Percentiles rank a stretch among this genome's conserved stretches.
phyloP scores from a whole-genome alignment of 2,888 invertebrate genomes.

The Tetranychus truncatus region DNA sequence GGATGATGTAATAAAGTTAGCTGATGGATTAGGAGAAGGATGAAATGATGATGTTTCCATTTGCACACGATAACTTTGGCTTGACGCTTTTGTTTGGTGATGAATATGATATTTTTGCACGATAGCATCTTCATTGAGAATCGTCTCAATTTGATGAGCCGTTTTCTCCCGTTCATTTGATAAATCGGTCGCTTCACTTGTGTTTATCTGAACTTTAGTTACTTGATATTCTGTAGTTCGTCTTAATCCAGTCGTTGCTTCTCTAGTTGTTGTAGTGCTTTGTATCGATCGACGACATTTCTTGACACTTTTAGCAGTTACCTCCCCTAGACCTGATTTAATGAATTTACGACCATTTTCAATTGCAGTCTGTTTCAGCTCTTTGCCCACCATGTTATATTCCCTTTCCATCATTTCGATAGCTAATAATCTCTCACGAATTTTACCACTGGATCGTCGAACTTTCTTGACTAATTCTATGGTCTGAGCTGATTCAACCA shows the following conservation, averaged over 20 bases:
- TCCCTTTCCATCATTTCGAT: constrained; percentile 13
- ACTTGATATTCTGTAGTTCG: constrained; percentile 19
- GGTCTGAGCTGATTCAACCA: constrained; percentile 1
- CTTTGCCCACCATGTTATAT: not conserved
- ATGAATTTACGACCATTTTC: not conserved
- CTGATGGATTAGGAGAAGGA: not conserved
- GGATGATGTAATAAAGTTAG: not conserved
- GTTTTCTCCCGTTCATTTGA: constrained; percentile 21
- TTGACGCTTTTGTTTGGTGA: constrained; percentile 16
- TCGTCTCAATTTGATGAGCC: constrained; percentile 22
- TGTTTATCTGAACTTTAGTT: constrained; percentile 26
- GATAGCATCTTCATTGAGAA: constrained; percentile 23
- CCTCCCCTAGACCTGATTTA: not conserved
- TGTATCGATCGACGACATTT: not conserved
- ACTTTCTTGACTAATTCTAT: constrained; percentile 7
- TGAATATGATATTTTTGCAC: constrained; percentile 20
- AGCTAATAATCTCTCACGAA: constrained; percentile 11
- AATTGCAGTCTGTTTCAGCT: not conserved
- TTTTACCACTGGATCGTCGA: constrained; percentile 10
- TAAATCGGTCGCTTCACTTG: constrained; percentile 23
- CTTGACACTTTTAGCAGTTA: not conserved
- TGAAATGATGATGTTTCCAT: constrained; percentile 24
- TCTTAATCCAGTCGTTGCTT: not conserved
- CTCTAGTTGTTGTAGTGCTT: not conserved
- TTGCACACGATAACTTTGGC: constrained; percentile 24